Conservation (phyloP, 2,888 invertebrate species). For the Dione vanillae region DNA sequence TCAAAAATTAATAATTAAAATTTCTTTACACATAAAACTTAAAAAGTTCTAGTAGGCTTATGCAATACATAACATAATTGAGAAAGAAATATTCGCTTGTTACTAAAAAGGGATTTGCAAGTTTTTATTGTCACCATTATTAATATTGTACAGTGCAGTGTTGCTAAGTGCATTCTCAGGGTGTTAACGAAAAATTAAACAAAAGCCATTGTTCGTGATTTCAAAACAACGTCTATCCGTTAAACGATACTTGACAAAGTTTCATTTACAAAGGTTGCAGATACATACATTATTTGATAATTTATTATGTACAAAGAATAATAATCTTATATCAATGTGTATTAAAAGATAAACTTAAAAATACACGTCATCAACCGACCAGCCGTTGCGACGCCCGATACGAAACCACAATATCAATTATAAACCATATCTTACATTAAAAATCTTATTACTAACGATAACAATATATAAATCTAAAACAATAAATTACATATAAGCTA, state of each 20-base stretch:
- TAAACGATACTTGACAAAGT: constrained; percentile 28
- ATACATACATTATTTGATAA: not conserved
- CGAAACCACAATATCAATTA: constrained; percentile 29
- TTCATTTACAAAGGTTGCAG: constrained; percentile 24
- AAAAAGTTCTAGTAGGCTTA: not conserved
- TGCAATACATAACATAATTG: no score
- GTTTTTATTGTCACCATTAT: constrained; percentile 4
- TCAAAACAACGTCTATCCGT: constrained; percentile 40
- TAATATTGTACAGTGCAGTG: constrained; percentile 25
- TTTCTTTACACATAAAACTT: not conserved
- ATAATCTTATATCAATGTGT: not conserved
- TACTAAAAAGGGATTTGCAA: not conserved
- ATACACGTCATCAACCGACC: constrained; percentile 18
- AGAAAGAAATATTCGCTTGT: not conserved
- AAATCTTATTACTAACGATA: constrained; percentile 6
- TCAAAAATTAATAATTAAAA: not conserved
- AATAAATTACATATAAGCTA: constrained; percentile 23
- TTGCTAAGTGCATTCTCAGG: constrained; percentile 47
- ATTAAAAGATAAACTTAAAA: not conserved
- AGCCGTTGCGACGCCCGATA: constrained; percentile 31
- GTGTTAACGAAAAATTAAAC: constrained; percentile 40
- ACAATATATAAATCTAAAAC: constrained; percentile 30
- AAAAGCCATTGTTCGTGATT: constrained; percentile 39
- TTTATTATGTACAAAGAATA: not conserved
- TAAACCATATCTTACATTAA: constrained; percentile 12